Conservation (phyloP, 2,888 invertebrate species). For the Ptilodon capucinus region DNA sequence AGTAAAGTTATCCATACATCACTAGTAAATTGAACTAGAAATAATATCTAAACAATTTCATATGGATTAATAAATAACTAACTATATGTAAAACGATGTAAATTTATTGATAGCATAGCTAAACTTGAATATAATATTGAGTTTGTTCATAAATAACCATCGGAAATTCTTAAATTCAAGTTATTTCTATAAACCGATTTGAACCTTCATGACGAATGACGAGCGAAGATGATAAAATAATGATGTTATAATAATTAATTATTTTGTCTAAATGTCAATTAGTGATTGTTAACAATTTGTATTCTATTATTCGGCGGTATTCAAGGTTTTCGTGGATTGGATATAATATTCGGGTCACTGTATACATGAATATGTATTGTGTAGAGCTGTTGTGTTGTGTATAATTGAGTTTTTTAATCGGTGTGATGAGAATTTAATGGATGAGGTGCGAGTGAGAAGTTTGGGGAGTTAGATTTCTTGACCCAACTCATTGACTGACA, state of each 20-base stretch:
- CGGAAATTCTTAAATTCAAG: neutral
- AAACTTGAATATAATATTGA: neutral
- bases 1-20: too few relatives aligned
- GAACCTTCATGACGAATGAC: slow-evolving; percentile 18
- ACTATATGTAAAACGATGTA: too few relatives aligned
- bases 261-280: neutral
- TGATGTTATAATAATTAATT: neutral
- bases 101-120: too few relatives aligned
- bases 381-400: slow-evolving; percentile 4
- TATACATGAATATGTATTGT: slow-evolving; percentile 39
- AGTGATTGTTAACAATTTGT: slow-evolving; percentile 1
- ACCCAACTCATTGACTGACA: too few relatives aligned
- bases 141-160: neutral
- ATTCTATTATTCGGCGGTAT: slow-evolving; percentile 21
- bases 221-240: slow-evolving; percentile 3
- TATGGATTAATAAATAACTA: too few relatives aligned
- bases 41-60: too few relatives aligned
- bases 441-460: slow-evolving; percentile 6
- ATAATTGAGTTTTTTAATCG: slow-evolving; percentile 16
- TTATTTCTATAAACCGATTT: neutral
- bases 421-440: slow-evolving; percentile 11
- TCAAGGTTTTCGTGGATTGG: slow-evolving; percentile 27
- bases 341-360: slow-evolving; percentile 56
- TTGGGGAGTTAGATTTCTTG: neutral
- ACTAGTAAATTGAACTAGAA: too few relatives aligned